Evolutionary conservation across 2,888 invertebrate genomes (phyloP).

Genomic region (Odiellus spinosus): DNA sequence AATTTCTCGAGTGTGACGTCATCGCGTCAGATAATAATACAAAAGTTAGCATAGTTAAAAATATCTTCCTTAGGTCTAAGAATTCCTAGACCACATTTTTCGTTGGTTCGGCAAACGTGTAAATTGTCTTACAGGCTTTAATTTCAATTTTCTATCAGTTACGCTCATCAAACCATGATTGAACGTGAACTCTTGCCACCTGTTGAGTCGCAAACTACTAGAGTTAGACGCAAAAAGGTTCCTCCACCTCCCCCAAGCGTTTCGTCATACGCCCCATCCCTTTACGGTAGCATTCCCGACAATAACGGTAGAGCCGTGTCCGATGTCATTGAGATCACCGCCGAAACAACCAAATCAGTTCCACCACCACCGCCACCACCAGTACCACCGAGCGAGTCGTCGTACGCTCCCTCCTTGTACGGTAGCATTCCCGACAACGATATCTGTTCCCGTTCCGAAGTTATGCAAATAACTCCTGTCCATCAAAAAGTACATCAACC

Average conservation of each 20-base stretch:
- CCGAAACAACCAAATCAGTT: conserved; percentile 7
- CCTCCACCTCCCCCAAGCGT: conserved; percentile 12
- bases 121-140: no score
- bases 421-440: conserved; percentile 20
- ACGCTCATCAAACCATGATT: no score
- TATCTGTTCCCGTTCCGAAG: conserved; percentile 18
- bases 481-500: conserved; percentile 14
- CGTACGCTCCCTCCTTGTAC: conserved; percentile 16
- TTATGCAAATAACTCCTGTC: conserved; percentile 14
- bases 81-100: no score
- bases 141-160: no score
- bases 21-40: no score
- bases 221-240: conserved; percentile 40
- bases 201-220: conserved; percentile 29
- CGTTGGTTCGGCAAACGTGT: no score
- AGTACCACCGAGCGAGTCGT: conserved; percentile 3
- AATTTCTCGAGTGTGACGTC: no score
- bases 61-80: no score
- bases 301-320: conserved; percentile 23
- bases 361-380: conserved; percentile 5
- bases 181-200: no score
- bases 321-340: conserved; percentile 19
- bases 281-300: conserved; percentile 22
- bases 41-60: no score
- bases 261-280: conserved; percentile 16